Base-by-base conservation (phyloP, 2,888 invertebrate genomes). In the Aricia artaxerxes region DNA sequence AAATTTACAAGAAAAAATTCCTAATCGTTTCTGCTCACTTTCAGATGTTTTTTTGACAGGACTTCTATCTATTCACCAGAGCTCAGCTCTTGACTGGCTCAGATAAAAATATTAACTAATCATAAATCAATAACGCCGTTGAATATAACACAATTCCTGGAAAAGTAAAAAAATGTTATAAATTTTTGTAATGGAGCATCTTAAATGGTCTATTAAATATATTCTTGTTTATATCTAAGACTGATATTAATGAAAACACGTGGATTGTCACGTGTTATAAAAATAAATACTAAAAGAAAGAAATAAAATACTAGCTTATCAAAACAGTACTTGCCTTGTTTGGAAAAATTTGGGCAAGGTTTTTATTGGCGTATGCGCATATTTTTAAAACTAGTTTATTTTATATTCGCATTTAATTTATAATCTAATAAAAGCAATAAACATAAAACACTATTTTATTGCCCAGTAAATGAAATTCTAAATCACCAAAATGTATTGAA, bases 341-440 rank as follows among this genome's bases (percentile, higher is more conserved):
- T 69, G 13, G 69, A 13, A 69, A 69, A 69, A 69, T 35, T 35
- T 35, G 13, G 35, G 31, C 69, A 13, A 69, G 69, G 35, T 11
- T 69, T 38, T 69, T 69, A 69, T 38, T 69, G 69, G 13, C 69
- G 35, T 69, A 35, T 69, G 35, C 35, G 69, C 69, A 69, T 69
- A 69, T 38, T 69, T 64, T 69, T 69, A 4, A 69, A 69, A 69
- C 69, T 35, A 69, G 69, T 69, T 69, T 69, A 38, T 69, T 69
- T 38, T 35, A 69, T 16, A 69, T 69, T 69, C 16, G 69, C 35
- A 69, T 69, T 35, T 35, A 69, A 16, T 64, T 64, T 64, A 69
- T 69, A 35, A 38, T 38, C 4, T 11, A 69, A 1, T 38, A 69
- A 69, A 69, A 69, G 16, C 13, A 35, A 69, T 69, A 38, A 38